Base-by-base conservation (phyloP, 2,113 vertebrate species). In the Silurus meridionalis region DNA sequence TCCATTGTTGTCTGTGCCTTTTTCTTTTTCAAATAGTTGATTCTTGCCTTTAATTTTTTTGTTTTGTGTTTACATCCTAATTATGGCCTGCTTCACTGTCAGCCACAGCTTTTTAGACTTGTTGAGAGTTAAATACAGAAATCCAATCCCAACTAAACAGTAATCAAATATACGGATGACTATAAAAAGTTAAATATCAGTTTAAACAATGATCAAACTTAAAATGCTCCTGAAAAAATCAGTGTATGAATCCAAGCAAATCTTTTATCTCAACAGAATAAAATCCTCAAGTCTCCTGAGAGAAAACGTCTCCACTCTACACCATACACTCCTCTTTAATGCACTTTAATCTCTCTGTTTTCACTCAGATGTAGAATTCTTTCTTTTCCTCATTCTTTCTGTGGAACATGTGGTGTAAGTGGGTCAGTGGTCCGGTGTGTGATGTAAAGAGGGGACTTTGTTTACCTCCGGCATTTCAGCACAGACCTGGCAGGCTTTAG, bases 371-470 rank as follows among this genome's bases (percentile, higher is more conserved):
- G 25, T 2, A 46, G 77, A 37, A 8, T 14, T 60, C 58, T 82
- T 66, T 66, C 66, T 84, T 66, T 80, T 60, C 66, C 8, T 52
- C 19, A 0, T 14, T 23, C 37, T 10, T 58, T 79, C 25, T 61
- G 57, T 57, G 61, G 80, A 72, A 72, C 83, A 58, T 84, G 85
- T 61, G 83, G 83, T 74, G 80, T 48, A 89, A 89, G 84, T 89
- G 86, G 86, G 88, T 85, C 86, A 89, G 66, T 80, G 84, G 66
- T 78, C 83, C 80, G 71, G 80, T 61, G 86, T 83, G 88, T 72
- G 74, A 83, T 87, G 84, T 77, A 85, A 80, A 86, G 50, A 85
- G 37, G 74, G 80, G 80, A 85, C 72, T 85, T 87, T 87, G 64
- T 87, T 85, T 87, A 85, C 88, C 82, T 69, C 64, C 61, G 80